Percentiles rank a stretch among this genome's conserved stretches.
Conservation (phyloP, 1,140 invertebrate genomes). For the Ectropis grisescens region DNA sequence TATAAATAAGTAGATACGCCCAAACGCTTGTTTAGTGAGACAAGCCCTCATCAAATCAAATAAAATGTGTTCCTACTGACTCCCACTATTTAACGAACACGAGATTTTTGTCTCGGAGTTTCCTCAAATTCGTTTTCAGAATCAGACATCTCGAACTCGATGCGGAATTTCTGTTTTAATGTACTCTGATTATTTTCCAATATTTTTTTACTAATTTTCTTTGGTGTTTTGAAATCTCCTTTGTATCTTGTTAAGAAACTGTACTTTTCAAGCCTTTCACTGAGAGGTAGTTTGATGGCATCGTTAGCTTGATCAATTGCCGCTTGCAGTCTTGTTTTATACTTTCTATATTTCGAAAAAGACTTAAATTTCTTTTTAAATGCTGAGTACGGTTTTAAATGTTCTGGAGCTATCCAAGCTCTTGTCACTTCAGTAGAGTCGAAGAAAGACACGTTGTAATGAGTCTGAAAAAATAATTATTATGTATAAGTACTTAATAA, state of each 20-base stretch:
- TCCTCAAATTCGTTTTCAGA: conserved; percentile 15
- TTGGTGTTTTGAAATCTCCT: conserved; percentile 32
- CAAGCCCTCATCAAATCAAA: no score
- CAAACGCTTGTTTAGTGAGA: no score
- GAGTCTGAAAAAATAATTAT: conserved; percentile 57
- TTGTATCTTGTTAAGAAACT: conserved; percentile 59
- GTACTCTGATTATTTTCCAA: conserved; percentile 27
- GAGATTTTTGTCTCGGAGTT: no score
- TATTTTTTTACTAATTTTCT: conserved; percentile 24
- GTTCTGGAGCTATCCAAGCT: conserved; percentile 64
- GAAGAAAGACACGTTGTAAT: conserved; percentile 77
- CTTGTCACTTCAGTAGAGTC: conserved; percentile 64
- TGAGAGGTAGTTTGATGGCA: conserved; percentile 40
- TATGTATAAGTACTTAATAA: no score
- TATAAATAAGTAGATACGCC: no score
- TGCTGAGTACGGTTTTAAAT: conserved; percentile 50
- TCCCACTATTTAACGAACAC: no score
- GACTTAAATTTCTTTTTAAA: conserved; percentile 20
- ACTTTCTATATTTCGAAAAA: conserved; percentile 18
- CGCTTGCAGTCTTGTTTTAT: conserved; percentile 30
- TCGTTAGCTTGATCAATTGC: conserved; percentile 45
- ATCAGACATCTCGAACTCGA: conserved; percentile 34
- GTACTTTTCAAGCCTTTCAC: conserved; percentile 51
- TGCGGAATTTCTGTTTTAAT: conserved; percentile 35
- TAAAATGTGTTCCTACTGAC: no score